Conservation (phyloP, 1,140 invertebrate species). For the Drosophila navojoa region DNA sequence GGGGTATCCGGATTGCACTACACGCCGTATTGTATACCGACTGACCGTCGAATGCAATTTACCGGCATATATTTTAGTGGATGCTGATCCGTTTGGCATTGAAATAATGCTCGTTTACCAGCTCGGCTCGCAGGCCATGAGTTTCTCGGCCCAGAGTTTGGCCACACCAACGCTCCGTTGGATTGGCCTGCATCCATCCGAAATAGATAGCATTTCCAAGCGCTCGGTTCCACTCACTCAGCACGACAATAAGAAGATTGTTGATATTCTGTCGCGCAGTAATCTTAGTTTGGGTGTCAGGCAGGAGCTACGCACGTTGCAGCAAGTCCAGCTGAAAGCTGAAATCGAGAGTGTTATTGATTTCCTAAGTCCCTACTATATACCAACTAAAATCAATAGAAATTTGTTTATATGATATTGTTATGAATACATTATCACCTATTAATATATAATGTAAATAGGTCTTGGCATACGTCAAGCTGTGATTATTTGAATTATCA, state of each 20-base stretch:
- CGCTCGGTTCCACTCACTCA: slow-evolving; percentile 83
- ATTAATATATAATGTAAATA: too few species aligned
- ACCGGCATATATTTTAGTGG: slow-evolving; percentile 91
- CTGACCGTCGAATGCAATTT: slow-evolving; percentile 88
- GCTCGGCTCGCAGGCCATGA: slow-evolving; percentile 86
- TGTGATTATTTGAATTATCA: too few species aligned
- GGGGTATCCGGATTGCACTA: slow-evolving; percentile 95
- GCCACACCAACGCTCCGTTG: slow-evolving; percentile 88
- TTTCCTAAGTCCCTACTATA: slow-evolving; percentile 87
- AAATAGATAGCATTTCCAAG: slow-evolving; percentile 85
- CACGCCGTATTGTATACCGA: slow-evolving; percentile 90
- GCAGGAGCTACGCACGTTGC: slow-evolving; percentile 85
- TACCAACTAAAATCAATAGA: slow-evolving; percentile 87
- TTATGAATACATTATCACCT: neutral
- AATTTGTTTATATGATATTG: slow-evolving; percentile 59
- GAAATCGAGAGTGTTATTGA: slow-evolving; percentile 89
- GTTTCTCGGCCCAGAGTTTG: slow-evolving; percentile 85
- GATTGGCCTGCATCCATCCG: slow-evolving; percentile 90
- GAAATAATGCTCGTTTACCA: slow-evolving; percentile 94
- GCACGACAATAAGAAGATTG: slow-evolving; percentile 86
- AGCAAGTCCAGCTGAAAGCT: slow-evolving; percentile 86
- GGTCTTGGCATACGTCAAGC: too few species aligned
- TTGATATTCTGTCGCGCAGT: slow-evolving; percentile 85
- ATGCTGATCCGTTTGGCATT: slow-evolving; percentile 96
- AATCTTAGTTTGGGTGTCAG: slow-evolving; percentile 85